Evolutionary conservation across 2,888 invertebrate species (phyloP), one percentile per base, ranked within the genome.

Genomic region (Leucozona laternaria): DNA sequence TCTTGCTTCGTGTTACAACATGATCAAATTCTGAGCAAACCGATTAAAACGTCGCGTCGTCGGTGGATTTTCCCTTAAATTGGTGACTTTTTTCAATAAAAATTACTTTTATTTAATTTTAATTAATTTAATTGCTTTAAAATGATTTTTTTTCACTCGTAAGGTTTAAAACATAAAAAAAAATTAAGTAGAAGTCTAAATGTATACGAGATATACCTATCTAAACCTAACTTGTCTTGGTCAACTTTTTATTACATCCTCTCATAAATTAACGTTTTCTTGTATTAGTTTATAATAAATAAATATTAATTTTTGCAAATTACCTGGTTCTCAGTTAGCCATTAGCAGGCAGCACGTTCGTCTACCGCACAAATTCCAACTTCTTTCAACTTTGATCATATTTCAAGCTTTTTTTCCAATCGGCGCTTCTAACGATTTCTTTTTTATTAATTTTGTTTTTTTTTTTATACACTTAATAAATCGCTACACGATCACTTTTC

Each of bases 401-500:
- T 79, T 79, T 53, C 78, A 55, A 20, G 13, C 10, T 22, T 43
- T 31, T 55, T 55, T 70, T 70, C 37, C 60, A 70, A 70, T 66
- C 31, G 50, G 60, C 53, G 75, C 62, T 53, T 40, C 45, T 15
- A 40, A 57, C 31, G 53, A 53, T 53, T 60, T 66, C 8, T 28
- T n/a, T 62, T 62, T 62, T 43, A 5, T 45, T 28, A 4, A 2
- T 2, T 28, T 31, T 25, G 20, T 22, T 20, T 55, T 22, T 75
- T 13, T 37, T 60, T 22, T 7, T 31, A 55, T 60, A 60, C 68
- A 76, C 64, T 76, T 31, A 62, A 53, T 53, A 53, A 72, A 77
- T 68, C 48, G 85, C 85, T 80, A 81, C 85, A 85, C 80, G 85
- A 85, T 85, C 85, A 85, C 85, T 85, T 78, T 72, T 77, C 77